These are phyloP conservation scores for Drosophila diplacantha DNA, from an alignment of 2,888 invertebrate genomes.

Conservation along the genomic window DNA sequence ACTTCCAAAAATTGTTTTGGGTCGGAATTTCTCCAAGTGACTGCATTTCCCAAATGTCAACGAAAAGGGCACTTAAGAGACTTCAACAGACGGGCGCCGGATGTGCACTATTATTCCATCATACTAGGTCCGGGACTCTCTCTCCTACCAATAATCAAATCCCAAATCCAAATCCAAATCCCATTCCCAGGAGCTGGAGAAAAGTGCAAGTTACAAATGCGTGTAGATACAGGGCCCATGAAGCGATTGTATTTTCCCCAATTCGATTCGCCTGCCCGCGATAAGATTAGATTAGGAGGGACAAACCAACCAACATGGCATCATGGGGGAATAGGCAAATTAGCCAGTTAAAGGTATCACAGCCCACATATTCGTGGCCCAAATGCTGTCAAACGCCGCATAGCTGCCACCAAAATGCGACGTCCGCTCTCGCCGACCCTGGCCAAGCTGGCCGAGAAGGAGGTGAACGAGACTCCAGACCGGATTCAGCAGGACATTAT, in stretches of 20 bases:
- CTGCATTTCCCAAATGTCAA: constrained; percentile 17
- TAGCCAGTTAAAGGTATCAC: constrained; percentile 17
- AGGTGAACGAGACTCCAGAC: constrained; percentile 79
- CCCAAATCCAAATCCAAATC: not conserved
- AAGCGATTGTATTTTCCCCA: constrained; percentile 42
- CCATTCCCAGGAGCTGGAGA: constrained; percentile 15
- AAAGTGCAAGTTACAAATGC: constrained; percentile 28
- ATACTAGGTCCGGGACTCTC: not conserved
- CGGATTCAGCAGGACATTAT: constrained; percentile 77
- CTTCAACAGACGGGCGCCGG: constrained; percentile 55
- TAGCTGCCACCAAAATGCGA: constrained; percentile 59
- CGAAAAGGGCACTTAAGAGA: constrained; percentile 59
- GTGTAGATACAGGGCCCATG: constrained; percentile 26
- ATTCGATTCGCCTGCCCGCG: constrained; percentile 36
- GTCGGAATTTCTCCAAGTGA: constrained; percentile 2
- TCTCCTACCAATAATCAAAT: not conserved
- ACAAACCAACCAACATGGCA: constrained; percentile 8
- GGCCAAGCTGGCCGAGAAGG: constrained; percentile 76
- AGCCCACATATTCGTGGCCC: constrained; percentile 12
- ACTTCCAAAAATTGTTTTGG: not conserved
- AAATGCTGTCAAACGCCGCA: constrained; percentile 31
- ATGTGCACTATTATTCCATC: constrained; percentile 46
- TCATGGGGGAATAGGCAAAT: constrained; percentile 30
- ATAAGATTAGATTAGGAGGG: constrained; percentile 56
- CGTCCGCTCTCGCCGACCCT: constrained; percentile 68